These are phyloP conservation scores for Corbicula japonica DNA, from an alignment of 2,888 invertebrate genomes.

Conservation along the genomic window DNA sequence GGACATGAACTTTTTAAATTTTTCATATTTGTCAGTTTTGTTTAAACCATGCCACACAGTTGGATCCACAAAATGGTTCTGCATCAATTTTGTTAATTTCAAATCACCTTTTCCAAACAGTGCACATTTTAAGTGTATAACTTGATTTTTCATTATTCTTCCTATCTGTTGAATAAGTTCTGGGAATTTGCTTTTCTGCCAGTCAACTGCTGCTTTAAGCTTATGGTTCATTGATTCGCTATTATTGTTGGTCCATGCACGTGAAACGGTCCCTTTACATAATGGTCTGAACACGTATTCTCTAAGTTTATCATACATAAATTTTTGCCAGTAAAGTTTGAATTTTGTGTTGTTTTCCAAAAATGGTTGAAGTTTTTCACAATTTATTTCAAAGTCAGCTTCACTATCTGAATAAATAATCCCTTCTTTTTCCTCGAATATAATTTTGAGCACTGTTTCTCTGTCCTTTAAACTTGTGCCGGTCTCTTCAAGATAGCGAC, in stretches of 20 bases:
- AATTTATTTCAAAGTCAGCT: neutral
- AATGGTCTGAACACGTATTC: conserved; percentile 12
- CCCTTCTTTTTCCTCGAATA: conserved; percentile 10
- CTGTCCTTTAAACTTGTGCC: conserved; percentile 10
- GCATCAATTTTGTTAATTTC: neutral
- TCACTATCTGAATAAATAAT: neutral
- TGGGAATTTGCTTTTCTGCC: neutral
- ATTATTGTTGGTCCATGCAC: conserved; percentile 58
- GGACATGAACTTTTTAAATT: neutral
- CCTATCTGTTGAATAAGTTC: neutral
- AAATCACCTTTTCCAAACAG: conserved; percentile 49
- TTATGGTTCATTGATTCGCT: conserved; percentile 54
- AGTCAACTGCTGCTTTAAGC: conserved; percentile 30
- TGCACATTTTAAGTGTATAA: conserved; percentile 30
- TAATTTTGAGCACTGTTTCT: conserved; percentile 5
- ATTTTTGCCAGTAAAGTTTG: neutral
- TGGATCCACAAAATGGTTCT: neutral
- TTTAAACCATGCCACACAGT: neutral
- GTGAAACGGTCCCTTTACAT: conserved; percentile 3
- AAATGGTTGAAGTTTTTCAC: neutral
- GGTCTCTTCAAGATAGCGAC: conserved; percentile 24
- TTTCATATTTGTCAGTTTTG: neutral
- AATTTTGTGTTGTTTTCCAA: neutral
- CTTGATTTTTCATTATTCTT: conserved; percentile 13
- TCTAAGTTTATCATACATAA: conserved; percentile 1